Conservation (phyloP, 2,888 invertebrate species). For the Nephrotoma appendiculata region DNA sequence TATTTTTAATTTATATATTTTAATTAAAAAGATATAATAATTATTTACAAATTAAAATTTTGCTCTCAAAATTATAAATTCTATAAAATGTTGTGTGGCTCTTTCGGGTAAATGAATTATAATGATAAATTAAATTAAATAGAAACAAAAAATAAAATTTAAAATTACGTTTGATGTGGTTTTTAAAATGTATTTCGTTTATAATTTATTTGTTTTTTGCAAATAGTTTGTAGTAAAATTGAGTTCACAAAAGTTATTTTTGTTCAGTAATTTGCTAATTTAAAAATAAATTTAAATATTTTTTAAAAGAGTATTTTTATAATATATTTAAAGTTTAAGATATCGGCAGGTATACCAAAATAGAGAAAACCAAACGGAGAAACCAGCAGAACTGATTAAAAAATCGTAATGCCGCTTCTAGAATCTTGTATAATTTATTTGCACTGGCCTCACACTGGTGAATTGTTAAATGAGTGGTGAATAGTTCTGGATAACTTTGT, state of each 20-base stretch:
- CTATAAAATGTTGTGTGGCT: neutral
- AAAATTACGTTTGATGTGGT: neutral
- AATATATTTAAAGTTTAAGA: no score
- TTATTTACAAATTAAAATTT: neutral
- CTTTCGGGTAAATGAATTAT: neutral
- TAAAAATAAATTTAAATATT: neutral
- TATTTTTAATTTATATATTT: neutral
- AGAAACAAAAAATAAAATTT: neutral
- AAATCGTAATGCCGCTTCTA: no score
- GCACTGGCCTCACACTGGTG: no score
- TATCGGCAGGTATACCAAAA: no score
- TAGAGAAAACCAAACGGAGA: no score
- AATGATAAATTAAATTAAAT: neutral
- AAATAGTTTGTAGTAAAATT: neutral
- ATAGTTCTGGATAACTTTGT: no score
- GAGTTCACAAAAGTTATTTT: neutral
- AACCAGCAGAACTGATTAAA: no score
- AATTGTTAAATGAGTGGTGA: no score
- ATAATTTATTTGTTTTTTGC: neutral
- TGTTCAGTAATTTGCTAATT: neutral
- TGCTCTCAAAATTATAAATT: neutral
- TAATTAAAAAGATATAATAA: neutral
- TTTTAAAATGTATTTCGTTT: neutral
- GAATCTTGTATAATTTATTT: no score
- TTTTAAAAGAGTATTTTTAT: no score